These are phyloP conservation scores for Chunga burmeisteri DNA, from an alignment of 2,113 vertebrate species.

Conservation along the genomic window DNA sequence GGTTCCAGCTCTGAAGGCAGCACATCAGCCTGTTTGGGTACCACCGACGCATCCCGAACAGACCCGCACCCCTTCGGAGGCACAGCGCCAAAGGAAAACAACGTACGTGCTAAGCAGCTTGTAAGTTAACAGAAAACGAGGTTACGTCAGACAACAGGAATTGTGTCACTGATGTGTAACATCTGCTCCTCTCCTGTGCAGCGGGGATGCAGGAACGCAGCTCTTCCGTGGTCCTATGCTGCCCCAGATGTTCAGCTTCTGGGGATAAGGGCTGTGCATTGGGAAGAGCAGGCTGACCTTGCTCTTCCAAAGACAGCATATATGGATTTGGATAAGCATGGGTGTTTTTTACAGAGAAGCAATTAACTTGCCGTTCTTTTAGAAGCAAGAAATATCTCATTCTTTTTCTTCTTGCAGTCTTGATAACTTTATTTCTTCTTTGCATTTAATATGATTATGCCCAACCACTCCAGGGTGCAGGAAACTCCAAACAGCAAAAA, in stretches of 20 bases:
- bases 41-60: accelerated
- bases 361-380: neutral
- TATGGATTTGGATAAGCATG: neutral
- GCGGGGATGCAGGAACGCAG: accelerated
- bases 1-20: neutral
- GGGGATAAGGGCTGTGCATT: neutral
- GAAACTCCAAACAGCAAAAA: neutral
- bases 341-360: neutral
- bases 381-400: neutral
- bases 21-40: neutral
- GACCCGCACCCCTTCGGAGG: neutral
- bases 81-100: accelerated
- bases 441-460: neutral
- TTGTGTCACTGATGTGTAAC: neutral
- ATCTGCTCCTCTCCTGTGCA: neutral
- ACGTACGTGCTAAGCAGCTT: accelerated
- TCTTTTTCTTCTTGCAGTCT: neutral
- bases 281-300: neutral
- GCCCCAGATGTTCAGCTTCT: neutral
- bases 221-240: accelerated
- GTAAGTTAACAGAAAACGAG: neutral
- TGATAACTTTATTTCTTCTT: neutral
- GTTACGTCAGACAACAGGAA: neutral
- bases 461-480: neutral
- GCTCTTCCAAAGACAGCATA: neutral